These are phyloP conservation scores for Papilio protenor DNA, from an alignment of 2,888 invertebrate genomes.

Conservation along the genomic window DNA sequence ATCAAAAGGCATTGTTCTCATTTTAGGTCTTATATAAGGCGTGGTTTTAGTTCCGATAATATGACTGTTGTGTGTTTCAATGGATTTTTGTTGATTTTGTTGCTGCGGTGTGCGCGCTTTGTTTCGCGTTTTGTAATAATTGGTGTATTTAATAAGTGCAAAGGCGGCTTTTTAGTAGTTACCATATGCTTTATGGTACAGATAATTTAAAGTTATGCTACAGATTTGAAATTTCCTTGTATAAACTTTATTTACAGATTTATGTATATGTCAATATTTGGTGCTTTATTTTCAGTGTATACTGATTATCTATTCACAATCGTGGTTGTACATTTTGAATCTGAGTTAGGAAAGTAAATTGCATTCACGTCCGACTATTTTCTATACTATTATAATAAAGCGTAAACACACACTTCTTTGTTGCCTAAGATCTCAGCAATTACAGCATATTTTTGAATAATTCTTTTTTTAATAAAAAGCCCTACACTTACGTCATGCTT, in stretches of 20 bases:
- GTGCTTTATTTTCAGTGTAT: not conserved
- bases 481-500: too few species aligned
- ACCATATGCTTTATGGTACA: not conserved
- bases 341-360: not conserved
- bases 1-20: constrained; percentile 47
- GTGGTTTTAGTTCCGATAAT: constrained; percentile 49
- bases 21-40: constrained; percentile 42
- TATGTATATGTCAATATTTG: not conserved
- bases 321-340: not conserved
- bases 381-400: too few species aligned
- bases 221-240: too few species aligned
- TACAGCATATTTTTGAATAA: too few species aligned
- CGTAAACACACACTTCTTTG: too few species aligned
- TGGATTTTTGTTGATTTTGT: constrained; percentile 54
- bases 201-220: too few species aligned
- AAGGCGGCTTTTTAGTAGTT: constrained; percentile 20
- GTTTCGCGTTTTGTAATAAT: constrained; percentile 47
- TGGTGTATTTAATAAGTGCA: constrained; percentile 46
- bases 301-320: not conserved
- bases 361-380: not conserved
- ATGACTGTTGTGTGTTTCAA: constrained; percentile 49
- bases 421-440: too few species aligned
- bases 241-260: not conserved
- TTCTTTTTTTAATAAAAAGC: too few species aligned
- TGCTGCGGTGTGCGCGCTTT: constrained; percentile 42